Evolutionary conservation across 2,888 invertebrate species (phyloP).

Genomic region (Clistopyga incitator): DNA sequence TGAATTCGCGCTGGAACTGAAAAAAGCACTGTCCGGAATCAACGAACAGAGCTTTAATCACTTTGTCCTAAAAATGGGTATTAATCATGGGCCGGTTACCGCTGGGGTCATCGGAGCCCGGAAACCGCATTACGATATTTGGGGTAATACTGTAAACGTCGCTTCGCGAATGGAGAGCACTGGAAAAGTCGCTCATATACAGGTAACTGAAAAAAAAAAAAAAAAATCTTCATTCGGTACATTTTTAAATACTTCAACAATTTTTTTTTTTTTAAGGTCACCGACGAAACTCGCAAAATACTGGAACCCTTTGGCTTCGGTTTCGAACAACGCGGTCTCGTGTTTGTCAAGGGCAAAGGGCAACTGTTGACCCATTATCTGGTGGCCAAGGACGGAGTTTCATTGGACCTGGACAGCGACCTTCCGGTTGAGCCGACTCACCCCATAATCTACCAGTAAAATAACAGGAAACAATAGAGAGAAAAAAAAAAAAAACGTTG

Average conservation of each 20-base stretch:
- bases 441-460: constrained; percentile 82
- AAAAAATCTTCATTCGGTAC: too few species aligned
- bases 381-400: constrained; percentile 84
- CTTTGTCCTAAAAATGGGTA: constrained; percentile 96
- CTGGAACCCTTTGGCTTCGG: constrained; percentile 95
- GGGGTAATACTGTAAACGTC: constrained; percentile 99
- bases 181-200: constrained; percentile 96
- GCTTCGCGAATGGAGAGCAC: constrained; percentile 99
- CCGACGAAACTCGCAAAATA: constrained; percentile 96
- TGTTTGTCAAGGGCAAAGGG: constrained; percentile 98
- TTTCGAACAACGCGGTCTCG: constrained; percentile 97
- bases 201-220: too few species aligned
- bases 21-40: constrained; percentile 95
- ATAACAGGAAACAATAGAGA: not conserved
- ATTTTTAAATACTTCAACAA: too few species aligned
- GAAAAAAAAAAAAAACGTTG: not conserved
- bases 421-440: constrained; percentile 81
- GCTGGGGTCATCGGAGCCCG: constrained; percentile 98
- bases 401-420: constrained; percentile 81
- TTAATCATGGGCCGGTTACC: constrained; percentile 97
- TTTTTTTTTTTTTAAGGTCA: constrained; percentile 88
- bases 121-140: constrained; percentile 98
- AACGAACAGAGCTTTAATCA: constrained; percentile 98
- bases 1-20: constrained; percentile 95
- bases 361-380: constrained; percentile 98